Evolutionary conservation across 2,797 vertebrate species (phyloP).

Genomic region (Sebastes cheni): DNA sequence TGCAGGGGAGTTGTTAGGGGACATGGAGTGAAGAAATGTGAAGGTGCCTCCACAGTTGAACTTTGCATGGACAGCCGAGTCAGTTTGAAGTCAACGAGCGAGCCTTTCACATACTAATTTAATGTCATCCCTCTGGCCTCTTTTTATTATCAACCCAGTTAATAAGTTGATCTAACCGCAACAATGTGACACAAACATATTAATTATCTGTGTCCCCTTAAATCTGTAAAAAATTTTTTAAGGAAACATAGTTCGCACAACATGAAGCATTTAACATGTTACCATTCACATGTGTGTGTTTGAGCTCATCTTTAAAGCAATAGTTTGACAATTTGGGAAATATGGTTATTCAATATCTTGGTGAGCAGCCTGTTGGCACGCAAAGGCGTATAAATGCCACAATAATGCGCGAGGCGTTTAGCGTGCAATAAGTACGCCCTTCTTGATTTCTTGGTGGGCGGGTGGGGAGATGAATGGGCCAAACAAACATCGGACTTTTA

Average conservation of each 20-base stretch:
- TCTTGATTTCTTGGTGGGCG: no score
- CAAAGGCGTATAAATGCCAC: no score
- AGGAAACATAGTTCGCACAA: background rate
- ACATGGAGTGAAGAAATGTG: background rate
- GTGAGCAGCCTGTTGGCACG: no score
- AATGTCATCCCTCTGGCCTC: constrained; percentile 19
- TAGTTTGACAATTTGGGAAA: background rate
- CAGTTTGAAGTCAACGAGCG: constrained; percentile 7
- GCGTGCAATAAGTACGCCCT: no score
- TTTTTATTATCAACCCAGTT: constrained; percentile 16
- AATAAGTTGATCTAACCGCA: constrained; percentile 34
- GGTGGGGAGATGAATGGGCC: no score
- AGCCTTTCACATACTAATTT: constrained; percentile 55
- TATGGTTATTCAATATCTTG: background rate
- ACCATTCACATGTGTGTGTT: background rate
- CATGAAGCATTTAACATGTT: background rate
- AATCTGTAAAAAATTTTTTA: background rate
- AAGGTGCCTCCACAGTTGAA: background rate
- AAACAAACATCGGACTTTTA: no score
- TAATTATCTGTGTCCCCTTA: background rate
- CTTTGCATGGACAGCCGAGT: background rate
- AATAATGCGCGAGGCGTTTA: no score
- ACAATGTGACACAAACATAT: constrained; percentile 20
- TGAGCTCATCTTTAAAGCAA: background rate
- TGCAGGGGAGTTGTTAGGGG: background rate